Base-by-base conservation (phyloP, 1,140 invertebrate genomes). In the Cydia pomonella region DNA sequence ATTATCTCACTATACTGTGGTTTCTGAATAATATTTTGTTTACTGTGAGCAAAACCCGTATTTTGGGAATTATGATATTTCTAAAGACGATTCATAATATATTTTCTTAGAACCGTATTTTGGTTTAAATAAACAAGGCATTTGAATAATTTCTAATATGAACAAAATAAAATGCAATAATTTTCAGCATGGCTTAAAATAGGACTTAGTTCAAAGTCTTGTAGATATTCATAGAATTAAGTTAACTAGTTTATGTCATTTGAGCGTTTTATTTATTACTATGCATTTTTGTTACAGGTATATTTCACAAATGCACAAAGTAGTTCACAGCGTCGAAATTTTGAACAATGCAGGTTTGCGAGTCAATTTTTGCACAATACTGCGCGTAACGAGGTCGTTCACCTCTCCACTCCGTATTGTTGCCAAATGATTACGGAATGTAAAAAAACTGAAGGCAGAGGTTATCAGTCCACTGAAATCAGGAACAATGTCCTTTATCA, bases 281-380 rank as follows among this genome's bases (percentile, higher is more conserved):
- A 41, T 33, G 9, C 13, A 9, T 69, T 41, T 69, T 69, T 69
- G 64, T 69, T 69, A 69, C 64, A 69, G 64, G 64, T 69, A 69
- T 16, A 66, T 66, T 44, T 1, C 16, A 13, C 10, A 10, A 50
- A 13, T 69, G n/a, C 64, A 69, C 53, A 69, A 33, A 69, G 27
- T 33, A 69, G 29, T 69, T 33, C 64, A 69, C 29, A n/a, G 64
- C 64, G 23, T 69, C 64, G 64, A 33, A 69, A 69, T 18, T 66
- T 33, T 69, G 16, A 69, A 69, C 64, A 69, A 69, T 69, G 64
- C 64, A 69, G 64, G 64, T 69, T 38, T 38, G 64, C 41, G 64
- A 69, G 27, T 69, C 64, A 69, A 69, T 69, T 69, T 69, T 69
- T 69, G 27, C 64, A 38, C 64, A 69, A 69, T 66, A 66, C 29